Evolutionary conservation across 2,113 vertebrate genomes (phyloP).

Genomic region (Dicerorhinus sumatrensis): DNA sequence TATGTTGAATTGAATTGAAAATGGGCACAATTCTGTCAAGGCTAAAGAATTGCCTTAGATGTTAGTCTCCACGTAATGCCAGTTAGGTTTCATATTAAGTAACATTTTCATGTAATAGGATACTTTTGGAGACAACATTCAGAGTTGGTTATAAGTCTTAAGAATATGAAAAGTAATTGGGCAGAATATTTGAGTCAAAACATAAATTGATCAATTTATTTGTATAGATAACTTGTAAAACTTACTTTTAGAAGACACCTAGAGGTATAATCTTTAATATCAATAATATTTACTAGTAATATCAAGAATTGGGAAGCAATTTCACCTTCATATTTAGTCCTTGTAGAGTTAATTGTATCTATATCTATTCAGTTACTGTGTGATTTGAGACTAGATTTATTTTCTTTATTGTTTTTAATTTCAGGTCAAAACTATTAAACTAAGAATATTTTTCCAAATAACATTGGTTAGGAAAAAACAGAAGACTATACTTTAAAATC

Average conservation of each 20-base stretch:
- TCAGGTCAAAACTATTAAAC: neutral
- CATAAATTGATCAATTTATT: neutral
- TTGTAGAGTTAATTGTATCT: neutral
- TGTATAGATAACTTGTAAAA: neutral
- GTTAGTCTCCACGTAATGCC: neutral
- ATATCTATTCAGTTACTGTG: neutral
- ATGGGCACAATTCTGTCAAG: neutral
- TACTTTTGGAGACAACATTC: neutral
- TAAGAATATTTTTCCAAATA: slow-evolving; percentile 4
- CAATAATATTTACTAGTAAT: neutral
- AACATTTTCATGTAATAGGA: neutral
- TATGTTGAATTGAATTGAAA: neutral
- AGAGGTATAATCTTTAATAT: neutral
- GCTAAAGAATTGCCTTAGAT: neutral
- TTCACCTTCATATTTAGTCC: slow-evolving; percentile 7
- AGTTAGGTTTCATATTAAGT: neutral
- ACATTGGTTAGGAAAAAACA: neutral
- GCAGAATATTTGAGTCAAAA: slow-evolving; percentile 28
- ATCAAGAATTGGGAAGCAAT: neutral
- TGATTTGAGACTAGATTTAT: neutral
- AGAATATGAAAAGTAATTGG: slow-evolving; percentile 1
- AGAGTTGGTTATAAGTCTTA: neutral
- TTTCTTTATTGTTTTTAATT: slow-evolving; percentile 48
- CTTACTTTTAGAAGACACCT: neutral
- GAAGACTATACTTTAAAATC: neutral